Conservation (phyloP, 2,888 invertebrate genomes). For the Harpalus rubripes region DNA sequence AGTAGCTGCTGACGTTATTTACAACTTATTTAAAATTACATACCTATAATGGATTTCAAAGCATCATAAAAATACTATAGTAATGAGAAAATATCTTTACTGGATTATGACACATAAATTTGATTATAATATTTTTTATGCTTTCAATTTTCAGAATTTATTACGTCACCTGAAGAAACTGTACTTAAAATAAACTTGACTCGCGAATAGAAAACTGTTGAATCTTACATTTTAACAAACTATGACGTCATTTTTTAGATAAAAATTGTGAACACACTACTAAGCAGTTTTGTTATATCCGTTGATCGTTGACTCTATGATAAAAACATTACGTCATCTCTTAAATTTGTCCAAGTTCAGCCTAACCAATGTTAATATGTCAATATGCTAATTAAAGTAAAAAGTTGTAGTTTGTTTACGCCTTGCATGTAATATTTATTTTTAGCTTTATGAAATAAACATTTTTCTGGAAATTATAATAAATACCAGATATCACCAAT, state of each 20-base stretch:
- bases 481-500: constrained; percentile 12
- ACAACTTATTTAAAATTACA: too few relatives aligned
- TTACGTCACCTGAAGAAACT: constrained; percentile 8
- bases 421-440: constrained; percentile 38
- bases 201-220: constrained; percentile 6
- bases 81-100: too few relatives aligned
- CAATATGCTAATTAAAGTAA: constrained; percentile 28
- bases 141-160: constrained; percentile 16
- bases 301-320: constrained; percentile 30
- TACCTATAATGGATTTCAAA: too few relatives aligned
- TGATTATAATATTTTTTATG: neutral
- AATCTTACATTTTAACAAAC: constrained; percentile 8
- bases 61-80: too few relatives aligned
- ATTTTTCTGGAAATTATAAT: constrained; percentile 27
- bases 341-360: constrained; percentile 21
- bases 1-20: too few relatives aligned
- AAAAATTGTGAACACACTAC: neutral
- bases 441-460: constrained; percentile 31
- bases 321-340: constrained; percentile 39
- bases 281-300: constrained; percentile 16
- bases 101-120: too few relatives aligned
- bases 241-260: constrained; percentile 41
- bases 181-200: constrained; percentile 18
- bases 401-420: constrained; percentile 27
- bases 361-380: constrained; percentile 4